Base-by-base conservation (phyloP, 2,797 vertebrate genomes). In the Darevskia mixta region DNA sequence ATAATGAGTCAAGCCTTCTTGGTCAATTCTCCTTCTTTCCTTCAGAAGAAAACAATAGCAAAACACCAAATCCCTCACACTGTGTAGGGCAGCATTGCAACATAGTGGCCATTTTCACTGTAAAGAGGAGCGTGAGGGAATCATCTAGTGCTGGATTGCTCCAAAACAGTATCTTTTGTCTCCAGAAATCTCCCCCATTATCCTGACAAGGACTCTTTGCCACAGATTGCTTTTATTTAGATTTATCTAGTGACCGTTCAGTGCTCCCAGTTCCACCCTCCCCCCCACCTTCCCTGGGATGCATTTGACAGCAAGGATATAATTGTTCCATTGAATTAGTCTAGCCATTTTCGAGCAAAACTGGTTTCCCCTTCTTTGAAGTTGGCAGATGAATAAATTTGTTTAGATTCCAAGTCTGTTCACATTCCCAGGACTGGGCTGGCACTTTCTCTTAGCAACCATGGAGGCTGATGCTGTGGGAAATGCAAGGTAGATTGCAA, bases 351-450 rank as follows among this genome's bases (percentile, higher is more conserved):
- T 55, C 0, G 1, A 86, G 82, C 13, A 0, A 13, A 58, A 76
- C 88, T 77, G 83, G 71, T 93, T 91, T 94, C 58, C 49, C 4
- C 83, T 1, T 45, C 23, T 89, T 75, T 79, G 35, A 92, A 86
- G 20, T 83, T 66, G 29, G 32, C 9, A 87, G 45, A 71, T 15
- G 2, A 58, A 49, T 89, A 71, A 4, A 69, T 32, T 66, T 93
- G 23, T 86, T 92, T 91, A 29, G 3, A 71, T 92, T 92, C 49
- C 32, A 90, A 71, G 41, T 67, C 8, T 5, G n/a, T 92, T 86
- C 11, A 18, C 2, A 3, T 79, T 89, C 35, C 81, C 91, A 91
- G 71, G 32, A 9, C 38, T 72, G 72, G 77, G 66, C 49, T 43
- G 79, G 86, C 87, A 4, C 41, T 45, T 92, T 91, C 73, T 89